Evolutionary conservation across 1,140 invertebrate genomes (phyloP).

Genomic region (Brachionus calyciflorus): DNA sequence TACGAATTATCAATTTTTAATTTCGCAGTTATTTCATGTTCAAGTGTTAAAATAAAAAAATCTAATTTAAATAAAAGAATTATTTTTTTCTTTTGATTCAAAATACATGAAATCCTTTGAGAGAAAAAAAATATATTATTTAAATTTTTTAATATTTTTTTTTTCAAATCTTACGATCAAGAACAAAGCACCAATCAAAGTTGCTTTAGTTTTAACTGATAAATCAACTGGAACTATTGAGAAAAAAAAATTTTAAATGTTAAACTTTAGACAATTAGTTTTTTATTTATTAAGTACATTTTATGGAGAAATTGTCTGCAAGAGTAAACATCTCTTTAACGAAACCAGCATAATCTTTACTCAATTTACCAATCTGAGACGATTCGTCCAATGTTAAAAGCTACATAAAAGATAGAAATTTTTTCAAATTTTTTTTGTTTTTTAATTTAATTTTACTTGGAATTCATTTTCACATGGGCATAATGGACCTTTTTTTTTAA

Average conservation of each 20-base stretch:
- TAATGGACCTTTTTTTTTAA: background rate
- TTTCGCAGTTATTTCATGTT: too few species aligned
- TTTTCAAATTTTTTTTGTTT: background rate
- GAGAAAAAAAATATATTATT: conserved; percentile 20
- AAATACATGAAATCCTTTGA: conserved; percentile 52
- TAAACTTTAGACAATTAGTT: background rate
- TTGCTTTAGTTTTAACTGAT: conserved; percentile 76
- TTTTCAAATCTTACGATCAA: conserved; percentile 60
- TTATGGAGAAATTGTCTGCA: conserved; percentile 51
- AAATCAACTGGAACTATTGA: conserved; percentile 71
- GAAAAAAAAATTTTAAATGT: background rate
- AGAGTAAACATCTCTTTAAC: conserved; percentile 49
- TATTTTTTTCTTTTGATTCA: conserved; percentile 50
- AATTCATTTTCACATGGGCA: conserved; percentile 46
- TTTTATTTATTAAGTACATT: conserved; percentile 42
- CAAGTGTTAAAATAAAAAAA: too few species aligned
- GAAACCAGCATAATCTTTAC: conserved; percentile 51
- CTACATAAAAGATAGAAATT: background rate
- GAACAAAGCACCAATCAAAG: conserved; percentile 69
- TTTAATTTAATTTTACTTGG: background rate
- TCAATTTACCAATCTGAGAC: conserved; percentile 52
- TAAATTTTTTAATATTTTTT: background rate
- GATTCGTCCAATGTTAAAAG: conserved; percentile 44
- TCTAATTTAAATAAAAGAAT: background rate
- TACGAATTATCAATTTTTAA: too few species aligned